Percentiles rank a stretch among this genome's conserved stretches.
Conservation (phyloP, 1,140 invertebrate genomes). For the Epicauta chinensis region DNA sequence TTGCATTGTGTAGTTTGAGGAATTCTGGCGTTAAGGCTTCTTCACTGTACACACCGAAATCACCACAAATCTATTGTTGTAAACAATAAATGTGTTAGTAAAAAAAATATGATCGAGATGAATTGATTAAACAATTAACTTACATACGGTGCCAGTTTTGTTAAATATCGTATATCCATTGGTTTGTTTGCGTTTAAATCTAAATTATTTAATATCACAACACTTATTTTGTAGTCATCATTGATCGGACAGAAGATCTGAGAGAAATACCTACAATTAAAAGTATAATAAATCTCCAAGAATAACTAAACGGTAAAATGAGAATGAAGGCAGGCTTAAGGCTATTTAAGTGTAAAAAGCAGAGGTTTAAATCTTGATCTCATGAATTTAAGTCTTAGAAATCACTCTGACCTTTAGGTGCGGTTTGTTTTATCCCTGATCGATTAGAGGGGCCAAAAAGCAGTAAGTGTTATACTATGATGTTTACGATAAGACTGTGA, state of each 20-base stretch:
- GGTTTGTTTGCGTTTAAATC: slow-evolving; percentile 20
- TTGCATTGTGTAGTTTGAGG: neutral
- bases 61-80: slow-evolving; percentile 24
- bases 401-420: no score
- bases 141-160: neutral
- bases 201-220: slow-evolving; percentile 22
- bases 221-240: slow-evolving; percentile 26
- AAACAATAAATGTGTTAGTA: neutral
- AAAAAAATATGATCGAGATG: slow-evolving; percentile 1
- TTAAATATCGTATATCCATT: slow-evolving; percentile 16
- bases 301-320: neutral
- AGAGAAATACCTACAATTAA: slow-evolving; percentile 19
- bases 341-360: no score
- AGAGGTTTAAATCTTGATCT: no score
- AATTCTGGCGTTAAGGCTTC: slow-evolving; percentile 15
- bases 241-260: slow-evolving; percentile 24
- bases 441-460: no score
- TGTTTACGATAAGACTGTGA: no score
- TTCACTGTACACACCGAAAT: slow-evolving; percentile 25
- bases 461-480: no score
- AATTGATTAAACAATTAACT: neutral
- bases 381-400: no score
- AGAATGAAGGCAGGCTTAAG: no score
- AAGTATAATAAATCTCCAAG: slow-evolving; percentile 5
- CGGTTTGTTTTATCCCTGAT: no score